These are phyloP conservation scores for Cotesia typhae DNA, from an alignment of 1,140 invertebrate genomes.

Conservation along the genomic window DNA sequence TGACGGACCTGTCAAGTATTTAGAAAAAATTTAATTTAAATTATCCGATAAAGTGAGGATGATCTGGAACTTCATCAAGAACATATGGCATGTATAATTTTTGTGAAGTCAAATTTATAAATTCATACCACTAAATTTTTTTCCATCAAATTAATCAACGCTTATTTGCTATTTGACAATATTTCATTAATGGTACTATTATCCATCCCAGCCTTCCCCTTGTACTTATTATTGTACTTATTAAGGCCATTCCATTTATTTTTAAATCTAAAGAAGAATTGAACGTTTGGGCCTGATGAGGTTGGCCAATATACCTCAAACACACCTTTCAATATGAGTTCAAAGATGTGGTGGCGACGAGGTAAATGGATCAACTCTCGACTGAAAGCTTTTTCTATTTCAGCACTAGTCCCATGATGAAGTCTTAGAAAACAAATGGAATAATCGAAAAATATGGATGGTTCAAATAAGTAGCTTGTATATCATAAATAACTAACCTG, in stretches of 20 bases:
- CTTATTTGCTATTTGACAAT: too few relatives aligned
- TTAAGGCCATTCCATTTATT: neutral
- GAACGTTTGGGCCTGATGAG: neutral
- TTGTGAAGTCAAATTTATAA: too few relatives aligned
- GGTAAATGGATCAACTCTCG: neutral
- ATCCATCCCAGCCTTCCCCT: neutral
- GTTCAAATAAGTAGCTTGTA: neutral
- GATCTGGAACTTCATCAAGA: too few relatives aligned
- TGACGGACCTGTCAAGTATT: too few relatives aligned
- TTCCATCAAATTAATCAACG: too few relatives aligned
- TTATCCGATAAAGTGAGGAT: too few relatives aligned
- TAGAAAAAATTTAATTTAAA: too few relatives aligned
- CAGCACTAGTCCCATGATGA: neutral
- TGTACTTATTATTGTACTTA: neutral
- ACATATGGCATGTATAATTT: too few relatives aligned
- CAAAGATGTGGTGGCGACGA: neutral
- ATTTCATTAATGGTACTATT: too few relatives aligned
- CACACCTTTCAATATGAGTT: neutral
- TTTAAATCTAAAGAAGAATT: neutral
- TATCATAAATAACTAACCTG: slow-evolving; percentile 22
- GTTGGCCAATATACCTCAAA: slow-evolving; percentile 4
- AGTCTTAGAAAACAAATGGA: neutral
- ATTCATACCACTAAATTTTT: too few relatives aligned
- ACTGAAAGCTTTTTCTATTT: slow-evolving; percentile 2
- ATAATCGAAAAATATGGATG: neutral